Evolutionary conservation across 2,888 invertebrate genomes (phyloP), one percentile per base, ranked within the genome.

Genomic region (Anorthoa munda): DNA sequence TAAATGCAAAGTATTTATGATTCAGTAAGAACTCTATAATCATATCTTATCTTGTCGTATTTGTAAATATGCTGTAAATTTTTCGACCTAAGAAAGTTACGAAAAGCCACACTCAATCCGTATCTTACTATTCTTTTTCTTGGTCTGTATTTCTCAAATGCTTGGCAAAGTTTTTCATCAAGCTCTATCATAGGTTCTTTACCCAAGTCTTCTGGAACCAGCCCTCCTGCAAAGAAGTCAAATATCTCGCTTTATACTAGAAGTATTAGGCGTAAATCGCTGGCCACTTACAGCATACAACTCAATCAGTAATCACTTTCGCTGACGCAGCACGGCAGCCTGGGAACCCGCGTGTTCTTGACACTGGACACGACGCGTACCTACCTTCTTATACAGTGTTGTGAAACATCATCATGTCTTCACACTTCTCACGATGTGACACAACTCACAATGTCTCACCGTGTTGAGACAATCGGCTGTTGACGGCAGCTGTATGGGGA

Each of bases 251-350:
- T 53, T n/a, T 13, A 4, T 53, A 53, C 12, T 21, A 21, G 53
- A 18, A n/a, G 18, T 9, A 18, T 11, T 39, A n/a, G 2, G 15
- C 7, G 2, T 63, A 51, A 67, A 21, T 13, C 77, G 66, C 64
- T 53, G 21, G 1, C 21, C 18, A 51, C 60, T 65, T 21, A n/a
- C 70, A n/a, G 0, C 51, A 17, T 12, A n/a, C 2, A 17, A 3
- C 31, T 4, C 2, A 11, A 2, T 46, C 39, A 11, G n/a, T 23
- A 17, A 51, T 61, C 55, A 64, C 75, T 79, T 79, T 68, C 75
- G 84, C 81, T 84, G 81, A 81, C 39, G 56, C 75, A 61, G 81
- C 75, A n/a, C 55, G 58, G 53, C 58, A 55, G 74, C 65, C n/a
- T 64, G 79, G 79, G 79, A 79, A 21, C 59, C 58, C 31, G 55